Base-by-base conservation (phyloP, 2,113 vertebrate species). In the Ammospiza nelsoni region DNA sequence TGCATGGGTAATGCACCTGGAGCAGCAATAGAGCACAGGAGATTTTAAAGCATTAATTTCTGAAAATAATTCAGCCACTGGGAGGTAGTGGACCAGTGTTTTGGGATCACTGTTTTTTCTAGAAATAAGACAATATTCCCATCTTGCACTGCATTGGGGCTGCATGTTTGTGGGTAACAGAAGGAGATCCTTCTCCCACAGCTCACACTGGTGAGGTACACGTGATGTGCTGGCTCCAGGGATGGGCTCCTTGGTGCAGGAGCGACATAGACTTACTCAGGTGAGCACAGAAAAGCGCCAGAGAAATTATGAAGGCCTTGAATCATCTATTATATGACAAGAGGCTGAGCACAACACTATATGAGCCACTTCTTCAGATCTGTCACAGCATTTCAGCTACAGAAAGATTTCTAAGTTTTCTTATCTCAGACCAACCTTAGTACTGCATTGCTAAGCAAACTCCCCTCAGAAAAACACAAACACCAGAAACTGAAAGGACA, bases 1-100 rank as follows among this genome's bases (percentile, higher is more conserved):
- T 71, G 65, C 0, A 0, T 15, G 29, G 16, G 18, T 44, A 48
- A 2, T 29, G 33, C 27, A 67, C 23, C 55, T 61, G 61, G 9
- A 84, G 33, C 48, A 65, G 39, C 33, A 66, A 10, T 5, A 89
- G 39, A 82, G 19, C 52, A 84, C 39, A 57, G 31, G 17, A 82
- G 19, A 28, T 67, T 67, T 89, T 48, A 55, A 67, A 84, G 7
- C 9, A 29, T 55, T 74, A 23, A 3, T 49, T 73, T 49, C 51
- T 9, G 8, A 58, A 89, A 78, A 78, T 37, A 87, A 22, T 75
- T 75, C 29, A 63, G 39, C 12, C 62, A 17, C 29, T 35, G 55
- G n/a, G 31, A 81, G 46, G 17, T 15, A 58, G 15, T 21, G 27
- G 27, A 39, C 15, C 9, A 31, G 37, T 21, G 12, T 11, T 28